Evolutionary conservation across 2,113 vertebrate species (phyloP).

Genomic region (Mionectes macconnelli): DNA sequence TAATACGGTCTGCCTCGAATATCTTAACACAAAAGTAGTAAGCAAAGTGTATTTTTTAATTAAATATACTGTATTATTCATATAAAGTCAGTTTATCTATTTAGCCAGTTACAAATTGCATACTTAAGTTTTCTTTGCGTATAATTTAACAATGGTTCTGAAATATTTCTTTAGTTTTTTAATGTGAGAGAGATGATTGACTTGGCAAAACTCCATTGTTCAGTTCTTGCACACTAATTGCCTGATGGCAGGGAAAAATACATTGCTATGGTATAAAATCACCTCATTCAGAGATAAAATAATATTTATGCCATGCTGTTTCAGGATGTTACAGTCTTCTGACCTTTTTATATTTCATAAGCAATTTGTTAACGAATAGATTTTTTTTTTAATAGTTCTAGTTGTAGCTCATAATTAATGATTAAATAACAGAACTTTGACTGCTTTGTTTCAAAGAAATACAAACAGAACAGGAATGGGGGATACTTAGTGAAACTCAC

Average conservation of each 20-base stretch:
- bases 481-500: not conserved
- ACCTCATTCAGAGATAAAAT: not conserved
- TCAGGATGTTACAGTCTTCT: not conserved
- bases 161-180: not conserved
- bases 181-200: not conserved
- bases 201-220: not conserved
- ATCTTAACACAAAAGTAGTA: not conserved
- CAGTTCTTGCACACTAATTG: not conserved
- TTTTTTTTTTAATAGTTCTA: not conserved
- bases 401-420: not conserved
- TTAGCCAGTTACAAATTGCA: not conserved
- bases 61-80: not conserved
- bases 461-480: not conserved
- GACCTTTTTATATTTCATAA: not conserved
- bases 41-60: not conserved
- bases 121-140: not conserved
- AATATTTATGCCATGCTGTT: not conserved
- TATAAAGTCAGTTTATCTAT: not conserved
- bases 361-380: not conserved
- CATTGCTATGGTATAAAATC: not conserved
- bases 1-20: not conserved
- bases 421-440: not conserved
- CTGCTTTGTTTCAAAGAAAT: not conserved
- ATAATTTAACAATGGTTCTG: not conserved
- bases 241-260: not conserved